A percentile compares a stretch with the other conserved stretches of the same genome.
These are phyloP conservation scores for Drosophila bifasciata DNA, from an alignment of 1,140 invertebrate species.

Conservation along the genomic window DNA sequence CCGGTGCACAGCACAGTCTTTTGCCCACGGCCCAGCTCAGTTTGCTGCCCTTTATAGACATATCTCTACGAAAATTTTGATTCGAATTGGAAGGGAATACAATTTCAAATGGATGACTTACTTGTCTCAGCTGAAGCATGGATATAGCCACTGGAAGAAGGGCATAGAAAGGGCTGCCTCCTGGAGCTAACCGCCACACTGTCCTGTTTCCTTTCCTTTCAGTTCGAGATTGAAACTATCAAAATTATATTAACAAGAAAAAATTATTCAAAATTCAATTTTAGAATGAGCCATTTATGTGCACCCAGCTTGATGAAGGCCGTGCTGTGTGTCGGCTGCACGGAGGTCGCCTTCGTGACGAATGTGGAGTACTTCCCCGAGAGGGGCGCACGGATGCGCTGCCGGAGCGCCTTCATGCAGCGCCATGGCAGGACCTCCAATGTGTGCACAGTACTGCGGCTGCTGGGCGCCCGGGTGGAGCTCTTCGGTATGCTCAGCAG, in stretches of 20 bases:
- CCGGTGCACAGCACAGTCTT: constrained; percentile 83
- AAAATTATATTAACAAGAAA: background rate
- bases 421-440: constrained; percentile 90
- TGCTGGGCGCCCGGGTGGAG: constrained; percentile 85
- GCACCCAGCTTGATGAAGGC: constrained; percentile 37
- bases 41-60: constrained; percentile 10
- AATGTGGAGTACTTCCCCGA: constrained; percentile 84
- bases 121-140: no score
- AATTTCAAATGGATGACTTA: background rate
- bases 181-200: no score
- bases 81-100: background rate
- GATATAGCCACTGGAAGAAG: no score
- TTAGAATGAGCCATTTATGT: constrained; percentile 11
- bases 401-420: constrained; percentile 85
- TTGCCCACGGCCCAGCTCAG: constrained; percentile 37
- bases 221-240: no score
- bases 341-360: constrained; percentile 85
- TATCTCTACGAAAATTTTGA: background rate
- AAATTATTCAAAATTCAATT: constrained; percentile 19
- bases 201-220: no score
- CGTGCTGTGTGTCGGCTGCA: constrained; percentile 84
- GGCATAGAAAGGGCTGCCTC: no score
- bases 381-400: constrained; percentile 84
- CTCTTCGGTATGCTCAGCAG: constrained; percentile 86
- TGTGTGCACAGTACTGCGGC: constrained; percentile 87